Percentiles rank a stretch among this genome's conserved stretches.
Conservation (phyloP, 2,113 vertebrate genomes). For the Pseudopodoces humilis region DNA sequence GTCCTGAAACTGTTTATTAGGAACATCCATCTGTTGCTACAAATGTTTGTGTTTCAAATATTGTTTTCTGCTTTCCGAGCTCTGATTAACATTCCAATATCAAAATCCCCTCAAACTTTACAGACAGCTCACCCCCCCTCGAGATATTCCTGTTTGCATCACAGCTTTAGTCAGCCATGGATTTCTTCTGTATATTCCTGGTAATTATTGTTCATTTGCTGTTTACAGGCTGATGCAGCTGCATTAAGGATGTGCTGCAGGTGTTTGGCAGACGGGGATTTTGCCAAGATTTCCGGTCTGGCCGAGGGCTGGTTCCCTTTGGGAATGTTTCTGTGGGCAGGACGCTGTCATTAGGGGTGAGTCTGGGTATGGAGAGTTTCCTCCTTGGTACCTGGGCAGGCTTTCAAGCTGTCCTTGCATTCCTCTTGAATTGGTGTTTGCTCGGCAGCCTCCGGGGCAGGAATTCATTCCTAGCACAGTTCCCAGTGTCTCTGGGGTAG, state of each 20-base stretch:
- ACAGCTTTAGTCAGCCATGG: not conserved
- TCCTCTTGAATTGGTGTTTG: not conserved
- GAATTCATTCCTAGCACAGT: not conserved
- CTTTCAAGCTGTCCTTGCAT: not conserved
- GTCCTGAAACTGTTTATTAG: not conserved
- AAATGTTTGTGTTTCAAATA: accelerated
- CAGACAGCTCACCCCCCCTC: not conserved
- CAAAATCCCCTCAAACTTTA: not conserved
- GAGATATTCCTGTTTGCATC: not conserved
- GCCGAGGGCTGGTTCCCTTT: not conserved
- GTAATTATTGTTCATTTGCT: not conserved
- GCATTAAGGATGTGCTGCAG: not conserved
- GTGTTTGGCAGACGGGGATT: not conserved
- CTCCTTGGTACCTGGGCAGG: not conserved
- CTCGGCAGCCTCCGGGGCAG: not conserved
- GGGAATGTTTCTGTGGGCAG: not conserved
- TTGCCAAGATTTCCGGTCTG: not conserved
- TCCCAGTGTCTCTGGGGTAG: not conserved
- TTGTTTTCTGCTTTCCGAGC: not conserved
- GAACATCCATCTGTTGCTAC: not conserved
- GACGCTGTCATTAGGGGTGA: not conserved
- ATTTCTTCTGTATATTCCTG: not conserved
- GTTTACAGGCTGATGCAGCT: not conserved
- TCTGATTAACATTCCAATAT: not conserved
- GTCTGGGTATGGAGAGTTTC: not conserved